Base-by-base conservation (phyloP, 2,888 invertebrate genomes). In the Troides helena region DNA sequence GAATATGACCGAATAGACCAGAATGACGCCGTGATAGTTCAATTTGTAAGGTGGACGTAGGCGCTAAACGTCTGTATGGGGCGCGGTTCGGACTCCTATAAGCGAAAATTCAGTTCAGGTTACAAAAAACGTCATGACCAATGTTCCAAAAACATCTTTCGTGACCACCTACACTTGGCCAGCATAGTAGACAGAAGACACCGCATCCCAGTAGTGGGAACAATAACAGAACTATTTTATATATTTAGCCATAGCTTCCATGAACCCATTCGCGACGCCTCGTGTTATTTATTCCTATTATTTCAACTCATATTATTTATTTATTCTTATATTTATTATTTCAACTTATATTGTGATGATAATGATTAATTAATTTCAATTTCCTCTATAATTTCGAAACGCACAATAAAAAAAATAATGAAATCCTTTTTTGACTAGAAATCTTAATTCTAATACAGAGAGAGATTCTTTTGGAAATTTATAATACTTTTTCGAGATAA, bases 371-470 rank as follows among this genome's bases (percentile, higher is more conserved):
- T 46, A 59, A 65, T 36, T 17, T n/a, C 10, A 58, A 58, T 65
- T 43, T 23, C 25, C 25, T 1, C 7, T 62, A 63, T 25, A 70
- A 64, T 70, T 70, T 65, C 70, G 66, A 73, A 79, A 79, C 43
- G 25, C 56, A 59, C 60, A 67, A 67, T 64, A 61, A 80, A 80
- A 80, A 80, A 82, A 79, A 79, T 5, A 30, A 84, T 81, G 84
- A 86, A 85, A 86, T 85, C 82, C 83, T 86, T 90, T 90, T 89
- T 92, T 92, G 92, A 92, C 92, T 92, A 92, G 92, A 92, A 87
- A 85, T 82, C 86, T 90, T 90, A 87, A 84, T 85, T 86, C 86
- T 89, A 91, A 91, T 89, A 90, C 89, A 91, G 88, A 90, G 86
- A 89, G 90, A 90, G 92, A 91, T 91, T 90, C 91, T 85, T 89